phyloP scores from a whole-genome alignment of 2,888 invertebrate species.

The Lagria hirta region DNA sequence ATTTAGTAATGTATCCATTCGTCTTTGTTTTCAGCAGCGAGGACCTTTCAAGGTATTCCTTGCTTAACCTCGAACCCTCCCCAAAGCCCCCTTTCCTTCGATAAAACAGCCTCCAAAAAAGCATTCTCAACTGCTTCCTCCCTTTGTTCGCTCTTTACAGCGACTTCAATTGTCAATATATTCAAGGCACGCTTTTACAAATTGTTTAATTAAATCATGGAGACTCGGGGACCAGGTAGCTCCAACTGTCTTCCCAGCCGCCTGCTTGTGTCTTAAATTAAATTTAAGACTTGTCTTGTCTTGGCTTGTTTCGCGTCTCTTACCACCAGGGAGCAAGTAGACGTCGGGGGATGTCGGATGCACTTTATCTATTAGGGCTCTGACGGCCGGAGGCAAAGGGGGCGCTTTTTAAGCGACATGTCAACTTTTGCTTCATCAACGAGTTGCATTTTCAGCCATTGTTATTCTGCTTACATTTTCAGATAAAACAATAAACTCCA shows the following conservation, averaged over 20 bases:
- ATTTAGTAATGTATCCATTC: conserved; percentile 54
- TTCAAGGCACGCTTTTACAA: conserved; percentile 54
- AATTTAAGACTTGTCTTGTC: conserved; percentile 36
- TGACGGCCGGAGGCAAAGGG: too few relatives aligned
- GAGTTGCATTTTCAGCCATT: background rate
- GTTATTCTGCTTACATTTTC: conserved; percentile 1
- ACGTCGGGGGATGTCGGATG: conserved; percentile 9
- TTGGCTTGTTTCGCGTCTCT: too few relatives aligned
- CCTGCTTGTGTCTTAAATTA: conserved; percentile 44
- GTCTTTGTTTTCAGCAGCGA: conserved; percentile 47
- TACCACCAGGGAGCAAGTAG: too few relatives aligned
- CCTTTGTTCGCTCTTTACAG: conserved; percentile 33
- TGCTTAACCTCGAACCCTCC: too few relatives aligned
- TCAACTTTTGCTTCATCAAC: too few relatives aligned
- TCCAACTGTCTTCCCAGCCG: conserved; percentile 41
- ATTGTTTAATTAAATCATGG: conserved; percentile 54
- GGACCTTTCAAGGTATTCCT: conserved; percentile 39
- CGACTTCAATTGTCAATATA: conserved; percentile 49
- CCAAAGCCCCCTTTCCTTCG: too few relatives aligned
- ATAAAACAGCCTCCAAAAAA: conserved; percentile 4
- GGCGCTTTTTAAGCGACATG: too few relatives aligned
- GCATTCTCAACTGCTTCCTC: background rate
- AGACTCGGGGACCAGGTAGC: conserved; percentile 35
- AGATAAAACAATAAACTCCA: too few relatives aligned
- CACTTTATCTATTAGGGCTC: conserved; percentile 13